Conservation (phyloP, 2,888 invertebrate genomes). For the Micropterix aruncella region DNA sequence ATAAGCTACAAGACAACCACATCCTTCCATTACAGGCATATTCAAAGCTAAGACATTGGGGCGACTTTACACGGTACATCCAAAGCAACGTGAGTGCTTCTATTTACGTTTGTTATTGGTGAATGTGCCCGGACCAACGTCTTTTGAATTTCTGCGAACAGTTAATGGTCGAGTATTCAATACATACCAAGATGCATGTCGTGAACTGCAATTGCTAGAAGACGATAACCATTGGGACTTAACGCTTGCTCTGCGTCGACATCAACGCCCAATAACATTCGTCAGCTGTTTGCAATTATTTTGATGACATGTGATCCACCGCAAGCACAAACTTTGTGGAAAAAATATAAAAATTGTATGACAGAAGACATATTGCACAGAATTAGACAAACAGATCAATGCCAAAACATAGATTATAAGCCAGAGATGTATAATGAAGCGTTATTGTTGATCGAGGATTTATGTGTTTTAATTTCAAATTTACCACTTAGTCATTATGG, state of each 20-base stretch:
- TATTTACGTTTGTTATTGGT: conserved; percentile 13
- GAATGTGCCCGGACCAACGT: conserved; percentile 13
- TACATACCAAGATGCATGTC: conserved; percentile 15
- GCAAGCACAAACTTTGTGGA: conserved; percentile 14
- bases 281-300: conserved; percentile 16
- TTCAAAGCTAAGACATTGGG: conserved; percentile 7
- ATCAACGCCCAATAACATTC: conserved; percentile 14
- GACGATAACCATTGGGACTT: conserved; percentile 13
- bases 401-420: conserved; percentile 11
- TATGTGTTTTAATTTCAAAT: conserved; percentile 10
- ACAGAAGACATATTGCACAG: conserved; percentile 16
- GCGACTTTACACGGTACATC: conserved; percentile 6
- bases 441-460: conserved; percentile 16
- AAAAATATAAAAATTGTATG: conserved; percentile 16
- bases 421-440: conserved; percentile 16
- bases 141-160: conserved; percentile 13
- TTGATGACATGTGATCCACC: conserved; percentile 15
- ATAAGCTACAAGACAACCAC: not conserved
- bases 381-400: conserved; percentile 12
- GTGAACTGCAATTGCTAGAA: conserved; percentile 14
- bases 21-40: conserved; percentile 5
- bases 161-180: conserved; percentile 11
- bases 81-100: conserved; percentile 12
- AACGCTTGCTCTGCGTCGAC: conserved; percentile 14
- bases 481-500: conserved; percentile 14